Base-by-base conservation (phyloP, 1,140 invertebrate species). In the Drosophila sturtevanti region DNA sequence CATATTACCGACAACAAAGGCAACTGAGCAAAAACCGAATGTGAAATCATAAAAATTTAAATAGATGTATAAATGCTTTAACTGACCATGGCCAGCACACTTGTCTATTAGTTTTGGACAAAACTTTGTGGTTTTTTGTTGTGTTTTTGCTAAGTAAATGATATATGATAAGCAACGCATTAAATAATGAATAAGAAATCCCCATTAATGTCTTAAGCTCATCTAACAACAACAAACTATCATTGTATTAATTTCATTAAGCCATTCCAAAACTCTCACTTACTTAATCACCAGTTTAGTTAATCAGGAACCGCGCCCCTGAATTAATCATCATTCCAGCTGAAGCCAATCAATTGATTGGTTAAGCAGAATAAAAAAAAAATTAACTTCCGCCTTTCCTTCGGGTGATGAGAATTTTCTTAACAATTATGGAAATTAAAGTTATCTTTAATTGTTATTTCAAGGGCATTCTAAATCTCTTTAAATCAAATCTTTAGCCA, bases 31-130 rank as follows among this genome's bases (percentile, higher is more conserved):
- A 59, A 75, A 68, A 64, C 72, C 61, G 75, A 75, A 68, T 35
- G 9, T 38, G 24, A 22, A 31, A 75, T 59, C 62, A 75, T 76
- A 74, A 56, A 56, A 56, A 56, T 35, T 35, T 56, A 56, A 62
- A 41, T 62, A 75, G 68, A 75, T 75, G 48, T 16, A 68, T 67
- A 51, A 58, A 63, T 68, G 63, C 27, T 58, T 75, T 68, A 48
- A 73, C 63, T 34, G 59, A 10, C 48, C 55, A 14, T 44, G 56
- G 48, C 24, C 44, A 60, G 16, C 44, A 59, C 41, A 24, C 44
- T 41, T 37, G 35, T 9, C 21, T 37, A 35, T 35, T 35, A 31
- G 51, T 51, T 52, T 34, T 10, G 14, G 7, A 0, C 27, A 10
- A 16, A 24, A 44, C 9, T 7, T 2, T 16, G 38, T 18, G 16